Evolutionary conservation across 2,113 vertebrate species (phyloP), one percentile per base, ranked within the genome.

Genomic region (Columba janthina): DNA sequence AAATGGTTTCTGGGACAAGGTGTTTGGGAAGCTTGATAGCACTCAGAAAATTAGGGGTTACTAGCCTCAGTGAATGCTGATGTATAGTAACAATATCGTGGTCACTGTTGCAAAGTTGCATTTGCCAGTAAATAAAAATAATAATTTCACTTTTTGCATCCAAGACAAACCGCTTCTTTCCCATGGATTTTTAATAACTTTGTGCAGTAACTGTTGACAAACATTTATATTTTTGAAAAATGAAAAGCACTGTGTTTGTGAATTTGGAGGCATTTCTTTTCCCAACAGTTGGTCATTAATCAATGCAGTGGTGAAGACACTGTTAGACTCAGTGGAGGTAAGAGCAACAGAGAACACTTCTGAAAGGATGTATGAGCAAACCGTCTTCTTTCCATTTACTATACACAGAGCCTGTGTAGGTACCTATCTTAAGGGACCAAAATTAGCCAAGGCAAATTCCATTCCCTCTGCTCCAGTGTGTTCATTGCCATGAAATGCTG

Each of bases 201-300:
- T 90, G 36, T 95, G 76, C 75, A 84, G 76, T 80, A 95, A 87
- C 89, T 94, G 90, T 89, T 96, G 95, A 96, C 87, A 96, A 97
- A 94, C 22, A 19, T 76, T 80, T 88, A 44, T 36, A 56, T 76
- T 90, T 93, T 44, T 89, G 48, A 88, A 76, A 96, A 97, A 90
- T 74, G 34, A 94, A 90, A 58, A 82, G 22, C 32, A 38, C 28
- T 62, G 19, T 85, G 85, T 78, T 97, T 94, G 67, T 90, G 83
- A 93, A 85, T 70, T 78, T 81, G 76, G 73, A 87, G 44, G 28
- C 50, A 58, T 79, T 5, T 10, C 48, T 87, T 29, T 80, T 88
- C 67, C 48, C 44, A 76, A 56, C 19, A 58, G 36, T 38, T 93
- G 73, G 6, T 61, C 75, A 76, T 94, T 85, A 93, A 78, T 96